Percentiles rank a stretch among this genome's conserved stretches.
Conservation (phyloP, 2,113 vertebrate genomes). For the Ptilonorhynchus violaceus region DNA sequence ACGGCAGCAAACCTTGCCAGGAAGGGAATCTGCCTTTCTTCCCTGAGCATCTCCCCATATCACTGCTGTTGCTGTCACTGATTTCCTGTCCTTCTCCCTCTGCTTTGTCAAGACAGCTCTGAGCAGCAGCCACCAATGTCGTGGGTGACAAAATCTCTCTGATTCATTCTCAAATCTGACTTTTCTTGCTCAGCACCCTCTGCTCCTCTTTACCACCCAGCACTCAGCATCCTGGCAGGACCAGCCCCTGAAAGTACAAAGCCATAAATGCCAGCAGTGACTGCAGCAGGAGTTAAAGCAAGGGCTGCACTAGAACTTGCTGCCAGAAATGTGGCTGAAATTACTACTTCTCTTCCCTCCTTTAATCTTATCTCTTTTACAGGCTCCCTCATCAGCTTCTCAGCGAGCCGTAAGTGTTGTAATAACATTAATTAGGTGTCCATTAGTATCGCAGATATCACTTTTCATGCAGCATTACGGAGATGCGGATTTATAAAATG, state of each 20-base stretch:
- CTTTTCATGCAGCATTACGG: neutral
- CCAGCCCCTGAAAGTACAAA: neutral
- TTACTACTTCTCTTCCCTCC: conserved; percentile 20
- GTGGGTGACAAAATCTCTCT: neutral
- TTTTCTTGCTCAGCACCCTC: neutral
- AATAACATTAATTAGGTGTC: conserved; percentile 61
- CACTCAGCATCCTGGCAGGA: neutral
- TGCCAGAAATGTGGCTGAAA: conserved; percentile 20
- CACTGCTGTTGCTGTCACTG: fast-evolving
- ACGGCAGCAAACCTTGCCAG: fast-evolving
- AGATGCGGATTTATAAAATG: conserved; percentile 29
- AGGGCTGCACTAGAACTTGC: neutral
- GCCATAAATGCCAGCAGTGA: neutral
- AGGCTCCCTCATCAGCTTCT: neutral
- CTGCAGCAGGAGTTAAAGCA: neutral
- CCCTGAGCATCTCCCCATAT: fast-evolving
- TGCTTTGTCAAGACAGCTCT: neutral
- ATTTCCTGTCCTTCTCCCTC: neutral
- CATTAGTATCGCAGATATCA: conserved; percentile 58
- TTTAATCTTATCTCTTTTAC: conserved; percentile 55
- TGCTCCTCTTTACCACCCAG: neutral
- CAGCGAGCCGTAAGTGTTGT: neutral
- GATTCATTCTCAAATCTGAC: neutral
- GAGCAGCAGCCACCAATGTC: neutral
- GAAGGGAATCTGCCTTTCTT: neutral